A percentile compares a stretch with the other conserved stretches of the same genome.
phyloP scores from a whole-genome alignment of 1,140 invertebrate species.

The Drosophila asahinai region DNA sequence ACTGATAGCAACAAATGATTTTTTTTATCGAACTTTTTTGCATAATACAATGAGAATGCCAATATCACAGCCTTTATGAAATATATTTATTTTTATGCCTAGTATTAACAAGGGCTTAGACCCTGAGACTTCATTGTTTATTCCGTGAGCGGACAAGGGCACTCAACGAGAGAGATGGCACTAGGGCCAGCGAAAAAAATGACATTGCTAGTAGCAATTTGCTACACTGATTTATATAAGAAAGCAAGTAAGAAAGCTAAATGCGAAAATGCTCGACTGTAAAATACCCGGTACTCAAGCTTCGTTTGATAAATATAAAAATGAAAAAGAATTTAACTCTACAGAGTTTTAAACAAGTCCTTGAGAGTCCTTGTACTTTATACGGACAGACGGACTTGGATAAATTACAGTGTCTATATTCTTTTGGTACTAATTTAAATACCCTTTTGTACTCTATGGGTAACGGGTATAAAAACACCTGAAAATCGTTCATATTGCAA shows the following conservation, averaged over 20 bases:
- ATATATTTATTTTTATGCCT: slow-evolving; percentile 3
- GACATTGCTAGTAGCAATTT: neutral
- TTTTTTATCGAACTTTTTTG: slow-evolving; percentile 18
- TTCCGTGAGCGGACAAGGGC: slow-evolving; percentile 68
- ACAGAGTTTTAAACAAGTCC: too few species aligned
- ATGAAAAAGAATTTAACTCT: too few species aligned
- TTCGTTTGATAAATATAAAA: neutral
- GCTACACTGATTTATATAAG: neutral
- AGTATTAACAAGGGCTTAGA: slow-evolving; percentile 35
- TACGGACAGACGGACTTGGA: neutral
- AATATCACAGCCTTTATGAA: slow-evolving; percentile 4
- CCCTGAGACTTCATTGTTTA: slow-evolving; percentile 54
- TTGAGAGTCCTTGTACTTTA: neutral
- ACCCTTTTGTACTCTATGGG: neutral
- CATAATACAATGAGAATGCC: slow-evolving; percentile 4
- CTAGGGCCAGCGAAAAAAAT: neutral
- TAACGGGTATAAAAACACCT: neutral
- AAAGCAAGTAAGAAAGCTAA: neutral
- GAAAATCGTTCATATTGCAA: slow-evolving; percentile 40
- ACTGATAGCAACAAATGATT: slow-evolving; percentile 6
- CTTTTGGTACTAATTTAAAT: neutral
- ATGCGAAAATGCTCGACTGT: neutral
- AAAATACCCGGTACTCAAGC: neutral
- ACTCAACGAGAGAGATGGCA: slow-evolving; percentile 18
- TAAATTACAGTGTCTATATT: too few species aligned